A percentile compares a stretch with the other conserved stretches of the same genome.
These are phyloP conservation scores for Gastrophysa polygoni DNA, from an alignment of 2,888 invertebrate species.

Conservation along the genomic window DNA sequence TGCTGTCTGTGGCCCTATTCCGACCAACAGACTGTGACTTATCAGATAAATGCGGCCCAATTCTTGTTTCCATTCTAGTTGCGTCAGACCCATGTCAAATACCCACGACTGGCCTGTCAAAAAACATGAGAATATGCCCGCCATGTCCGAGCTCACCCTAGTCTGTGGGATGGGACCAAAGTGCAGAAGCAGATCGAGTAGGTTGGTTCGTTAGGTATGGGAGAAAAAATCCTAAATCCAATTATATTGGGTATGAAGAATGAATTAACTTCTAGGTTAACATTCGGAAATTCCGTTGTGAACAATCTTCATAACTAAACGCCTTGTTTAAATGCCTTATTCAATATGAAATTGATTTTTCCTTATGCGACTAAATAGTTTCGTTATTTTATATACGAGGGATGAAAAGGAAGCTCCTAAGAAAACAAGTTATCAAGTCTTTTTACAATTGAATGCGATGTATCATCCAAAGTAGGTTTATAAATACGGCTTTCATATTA, in stretches of 20 bases:
- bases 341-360: too few species aligned
- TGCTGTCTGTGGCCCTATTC: constrained; percentile 41
- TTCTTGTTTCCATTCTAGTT: constrained; percentile 47
- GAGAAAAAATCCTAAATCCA: not conserved
- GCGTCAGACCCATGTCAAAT: constrained; percentile 59
- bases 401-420: too few species aligned
- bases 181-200: not conserved
- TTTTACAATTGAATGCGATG: too few species aligned
- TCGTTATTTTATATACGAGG: too few species aligned
- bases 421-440: too few species aligned
- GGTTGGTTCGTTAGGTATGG: not conserved
- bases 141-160: constrained; percentile 29
- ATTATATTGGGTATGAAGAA: not conserved
- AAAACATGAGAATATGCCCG: constrained; percentile 45
- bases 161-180: constrained; percentile 21
- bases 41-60: constrained; percentile 42
- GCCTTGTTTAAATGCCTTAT: too few species aligned
- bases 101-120: constrained; percentile 53
- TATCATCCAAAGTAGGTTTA: too few species aligned
- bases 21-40: constrained; percentile 44
- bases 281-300: not conserved
- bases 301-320: too few species aligned
- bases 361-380: too few species aligned
- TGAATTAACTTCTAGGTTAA: not conserved
- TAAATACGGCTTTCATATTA: too few species aligned